A percentile compares a stretch with the other conserved stretches of the same genome.
phyloP scores from a whole-genome alignment of 2,113 vertebrate species.

The Phylloscopus whistleri region DNA sequence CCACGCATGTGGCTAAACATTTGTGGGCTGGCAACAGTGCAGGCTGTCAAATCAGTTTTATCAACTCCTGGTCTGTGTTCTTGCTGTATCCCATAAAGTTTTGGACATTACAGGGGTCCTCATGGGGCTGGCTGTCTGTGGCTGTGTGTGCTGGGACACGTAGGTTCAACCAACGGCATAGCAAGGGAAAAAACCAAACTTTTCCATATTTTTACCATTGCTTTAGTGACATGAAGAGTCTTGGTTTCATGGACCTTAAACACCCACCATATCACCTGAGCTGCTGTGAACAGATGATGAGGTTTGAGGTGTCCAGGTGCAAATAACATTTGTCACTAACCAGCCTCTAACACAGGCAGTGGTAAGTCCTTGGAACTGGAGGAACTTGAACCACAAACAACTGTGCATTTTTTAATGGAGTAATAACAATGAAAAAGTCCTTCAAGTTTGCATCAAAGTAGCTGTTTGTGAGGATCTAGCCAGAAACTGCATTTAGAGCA shows the following conservation, averaged over 20 bases:
- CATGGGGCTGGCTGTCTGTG: neutral
- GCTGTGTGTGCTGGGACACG: fast-evolving
- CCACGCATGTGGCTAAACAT: neutral
- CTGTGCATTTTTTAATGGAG: no score
- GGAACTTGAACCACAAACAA: neutral
- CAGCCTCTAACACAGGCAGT: neutral
- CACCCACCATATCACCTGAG: neutral
- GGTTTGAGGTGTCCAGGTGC: neutral
- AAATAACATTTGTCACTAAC: neutral
- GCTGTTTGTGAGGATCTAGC: neutral
- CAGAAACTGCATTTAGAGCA: neutral
- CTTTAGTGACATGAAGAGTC: neutral
- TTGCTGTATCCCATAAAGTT: neutral
- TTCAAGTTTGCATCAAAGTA: neutral
- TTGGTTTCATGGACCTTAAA: neutral
- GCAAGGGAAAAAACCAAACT: neutral
- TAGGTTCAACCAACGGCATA: neutral
- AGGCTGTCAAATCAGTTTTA: neutral
- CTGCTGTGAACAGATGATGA: neutral
- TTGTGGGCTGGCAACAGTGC: neutral
- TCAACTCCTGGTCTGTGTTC: neutral
- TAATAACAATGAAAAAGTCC: neutral
- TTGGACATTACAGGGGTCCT: neutral
- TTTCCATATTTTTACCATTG: fast-evolving
- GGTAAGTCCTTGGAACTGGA: neutral